phyloP scores from a whole-genome alignment of 30 jellyfish, hydroid and myxozoan genomes.

The Clytia hemisphaerica region DNA sequence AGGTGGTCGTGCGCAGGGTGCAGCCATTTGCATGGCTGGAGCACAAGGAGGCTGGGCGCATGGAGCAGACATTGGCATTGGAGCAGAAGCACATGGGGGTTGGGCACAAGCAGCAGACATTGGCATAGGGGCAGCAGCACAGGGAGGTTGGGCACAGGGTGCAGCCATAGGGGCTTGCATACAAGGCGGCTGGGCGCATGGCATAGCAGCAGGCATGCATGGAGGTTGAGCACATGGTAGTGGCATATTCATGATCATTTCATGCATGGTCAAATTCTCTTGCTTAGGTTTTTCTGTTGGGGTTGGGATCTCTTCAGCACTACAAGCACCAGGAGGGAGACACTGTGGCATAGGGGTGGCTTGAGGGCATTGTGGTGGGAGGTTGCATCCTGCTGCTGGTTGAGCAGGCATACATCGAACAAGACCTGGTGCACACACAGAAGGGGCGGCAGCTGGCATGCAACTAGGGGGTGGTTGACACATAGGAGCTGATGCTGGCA shows the following conservation, averaged over 20 bases:
- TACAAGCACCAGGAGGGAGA: conserved; percentile 37
- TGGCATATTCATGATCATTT: conserved; percentile 4
- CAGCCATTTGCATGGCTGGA: background rate
- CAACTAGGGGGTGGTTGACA: conserved; percentile 28
- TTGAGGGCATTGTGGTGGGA: no score
- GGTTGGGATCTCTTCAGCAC: conserved; percentile 31
- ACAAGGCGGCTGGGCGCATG: conserved; percentile 6
- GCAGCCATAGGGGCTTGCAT: no score
- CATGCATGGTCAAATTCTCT: no score
- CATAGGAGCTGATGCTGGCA: conserved; percentile 10
- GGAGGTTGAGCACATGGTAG: conserved; percentile 18
- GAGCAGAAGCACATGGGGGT: conserved; percentile 5
- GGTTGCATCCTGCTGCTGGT: conserved; percentile 25
- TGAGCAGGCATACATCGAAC: conserved; percentile 20
- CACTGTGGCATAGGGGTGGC: conserved; percentile 35
- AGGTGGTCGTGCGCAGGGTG: background rate
- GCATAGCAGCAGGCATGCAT: conserved; percentile 8
- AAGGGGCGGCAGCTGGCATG: conserved; percentile 26
- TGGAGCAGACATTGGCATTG: conserved; percentile 14
- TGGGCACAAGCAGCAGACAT: conserved; percentile 21
- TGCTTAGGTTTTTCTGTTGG: conserved; percentile 28
- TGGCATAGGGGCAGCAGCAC: conserved; percentile 7
- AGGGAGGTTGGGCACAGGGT: conserved; percentile 2
- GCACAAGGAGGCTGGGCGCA: background rate
- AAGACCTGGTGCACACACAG: background rate